These are phyloP conservation scores for Dione juno DNA, from an alignment of 2,888 invertebrate genomes.

Conservation along the genomic window DNA sequence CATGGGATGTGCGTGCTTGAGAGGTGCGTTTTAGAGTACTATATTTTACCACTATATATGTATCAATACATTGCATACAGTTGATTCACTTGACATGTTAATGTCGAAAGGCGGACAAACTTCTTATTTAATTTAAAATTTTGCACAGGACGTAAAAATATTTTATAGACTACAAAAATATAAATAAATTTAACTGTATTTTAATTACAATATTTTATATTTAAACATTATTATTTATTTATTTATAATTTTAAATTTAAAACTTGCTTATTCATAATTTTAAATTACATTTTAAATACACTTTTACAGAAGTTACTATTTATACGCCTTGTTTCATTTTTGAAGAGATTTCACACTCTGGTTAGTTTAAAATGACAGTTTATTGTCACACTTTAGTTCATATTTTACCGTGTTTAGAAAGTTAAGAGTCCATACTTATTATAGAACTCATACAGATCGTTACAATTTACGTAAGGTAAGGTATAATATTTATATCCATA, in stretches of 20 bases:
- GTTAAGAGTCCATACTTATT: neutral
- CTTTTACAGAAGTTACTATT: too few relatives aligned
- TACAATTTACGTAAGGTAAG: neutral
- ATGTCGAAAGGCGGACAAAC: neutral
- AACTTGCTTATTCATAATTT: too few relatives aligned
- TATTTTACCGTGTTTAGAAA: neutral
- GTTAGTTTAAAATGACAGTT: neutral
- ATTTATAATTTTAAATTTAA: too few relatives aligned
- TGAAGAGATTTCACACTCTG: neutral
- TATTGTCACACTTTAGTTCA: neutral
- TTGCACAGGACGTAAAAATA: too few relatives aligned
- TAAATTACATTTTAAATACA: too few relatives aligned
- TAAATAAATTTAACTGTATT: too few relatives aligned
- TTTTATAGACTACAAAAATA: too few relatives aligned
- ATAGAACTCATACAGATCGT: neutral
- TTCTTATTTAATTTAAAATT: neutral
- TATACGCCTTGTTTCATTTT: too few relatives aligned
- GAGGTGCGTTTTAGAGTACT: slow-evolving; percentile 83
- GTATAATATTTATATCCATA: too few relatives aligned
- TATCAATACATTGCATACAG: neutral
- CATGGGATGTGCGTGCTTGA: slow-evolving; percentile 96
- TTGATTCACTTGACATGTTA: neutral
- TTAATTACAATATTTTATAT: too few relatives aligned
- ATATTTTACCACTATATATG: too few relatives aligned
- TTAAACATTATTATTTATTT: too few relatives aligned